Conservation (phyloP, 2,113 vertebrate genomes). For the Aphyosemion australe region DNA sequence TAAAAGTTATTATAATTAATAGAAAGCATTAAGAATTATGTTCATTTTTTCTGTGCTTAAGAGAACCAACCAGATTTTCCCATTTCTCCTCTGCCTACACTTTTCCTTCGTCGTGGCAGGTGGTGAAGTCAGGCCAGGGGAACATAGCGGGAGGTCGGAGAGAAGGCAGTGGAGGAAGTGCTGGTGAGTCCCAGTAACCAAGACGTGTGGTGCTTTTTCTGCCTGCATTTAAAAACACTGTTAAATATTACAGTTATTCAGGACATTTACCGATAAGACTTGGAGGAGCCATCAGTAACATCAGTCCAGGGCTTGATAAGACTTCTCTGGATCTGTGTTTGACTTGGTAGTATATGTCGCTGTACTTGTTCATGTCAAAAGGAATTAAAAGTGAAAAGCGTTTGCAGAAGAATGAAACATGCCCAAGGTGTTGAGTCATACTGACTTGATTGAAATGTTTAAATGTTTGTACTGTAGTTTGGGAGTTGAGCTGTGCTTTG, state of each 20-base stretch:
- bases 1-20: no score
- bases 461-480: slow-evolving; percentile 48
- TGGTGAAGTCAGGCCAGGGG: slow-evolving; percentile 89
- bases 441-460: slow-evolving; percentile 55
- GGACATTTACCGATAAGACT: slow-evolving; percentile 9
- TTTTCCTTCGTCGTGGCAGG: slow-evolving; percentile 56
- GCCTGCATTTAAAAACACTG: not conserved
- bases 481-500: slow-evolving; percentile 48
- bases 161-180: slow-evolving; percentile 72
- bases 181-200: slow-evolving; percentile 79
- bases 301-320: slow-evolving; percentile 2
- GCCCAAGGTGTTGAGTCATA: slow-evolving; percentile 50
- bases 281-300: not conserved
- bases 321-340: slow-evolving; percentile 46
- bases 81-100: no score
- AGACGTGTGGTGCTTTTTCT: no score
- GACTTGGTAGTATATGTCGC: slow-evolving; percentile 61
- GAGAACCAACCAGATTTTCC: not conserved
- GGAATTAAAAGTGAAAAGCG: slow-evolving; percentile 9
- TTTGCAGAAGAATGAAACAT: slow-evolving; percentile 20
- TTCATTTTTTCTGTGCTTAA: no score
- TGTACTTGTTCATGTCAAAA: slow-evolving; percentile 6
- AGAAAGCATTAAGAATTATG: no score
- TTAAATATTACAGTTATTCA: not conserved
- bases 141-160: slow-evolving; percentile 80